A percentile compares a stretch with the other conserved stretches of the same genome.
phyloP scores from a whole-genome alignment of 2,113 vertebrate genomes.

The Alouatta palliata region DNA sequence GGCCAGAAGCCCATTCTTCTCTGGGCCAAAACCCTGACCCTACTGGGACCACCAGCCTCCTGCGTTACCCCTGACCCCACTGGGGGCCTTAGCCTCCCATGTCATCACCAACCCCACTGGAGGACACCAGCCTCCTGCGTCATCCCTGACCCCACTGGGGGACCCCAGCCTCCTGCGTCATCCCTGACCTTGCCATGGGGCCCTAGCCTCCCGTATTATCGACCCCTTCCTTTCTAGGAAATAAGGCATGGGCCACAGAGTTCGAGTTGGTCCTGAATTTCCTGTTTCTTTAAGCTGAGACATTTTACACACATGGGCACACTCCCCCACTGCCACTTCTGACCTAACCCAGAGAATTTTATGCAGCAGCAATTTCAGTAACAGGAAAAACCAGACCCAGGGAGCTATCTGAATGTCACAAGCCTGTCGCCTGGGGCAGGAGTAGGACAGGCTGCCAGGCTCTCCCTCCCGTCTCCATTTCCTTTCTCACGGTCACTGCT shows the following conservation, averaged over 20 bases:
- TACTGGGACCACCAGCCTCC: not conserved
- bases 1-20: not conserved
- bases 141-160: not conserved
- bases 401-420: not conserved
- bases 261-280: not conserved
- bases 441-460: not conserved
- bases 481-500: not conserved
- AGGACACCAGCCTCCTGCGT: not conserved
- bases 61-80: not conserved
- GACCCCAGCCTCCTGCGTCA: not conserved
- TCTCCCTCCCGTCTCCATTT: not conserved
- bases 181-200: not conserved
- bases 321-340: not conserved
- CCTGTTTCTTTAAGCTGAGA: not conserved
- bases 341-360: not conserved
- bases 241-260: not conserved
- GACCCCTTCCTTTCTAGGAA: slow-evolving; percentile 46
- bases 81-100: fast-evolving
- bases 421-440: not conserved
- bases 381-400: slow-evolving; percentile 56
- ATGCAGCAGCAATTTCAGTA: not conserved
- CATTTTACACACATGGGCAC: not conserved
- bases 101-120: too few species aligned
- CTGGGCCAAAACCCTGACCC: not conserved
- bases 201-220: fast-evolving